Evolutionary conservation across 2,113 vertebrate genomes (phyloP).

Genomic region (Candoia aspera): DNA sequence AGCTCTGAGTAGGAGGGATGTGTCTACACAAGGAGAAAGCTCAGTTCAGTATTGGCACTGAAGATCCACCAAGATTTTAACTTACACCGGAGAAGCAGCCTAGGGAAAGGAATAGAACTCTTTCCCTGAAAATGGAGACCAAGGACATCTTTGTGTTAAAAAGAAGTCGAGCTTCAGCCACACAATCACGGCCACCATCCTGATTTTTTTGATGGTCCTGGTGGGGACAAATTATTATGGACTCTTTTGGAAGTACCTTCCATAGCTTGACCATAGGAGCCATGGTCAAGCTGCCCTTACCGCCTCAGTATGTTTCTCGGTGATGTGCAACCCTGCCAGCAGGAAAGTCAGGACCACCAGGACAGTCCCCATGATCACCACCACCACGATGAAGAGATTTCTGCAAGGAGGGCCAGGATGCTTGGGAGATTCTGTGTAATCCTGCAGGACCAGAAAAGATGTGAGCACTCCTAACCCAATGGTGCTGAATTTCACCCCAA

Average conservation of each 20-base stretch:
- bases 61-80: not conserved
- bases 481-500: not conserved
- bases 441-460: slow-evolving; percentile 41
- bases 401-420: slow-evolving; percentile 50
- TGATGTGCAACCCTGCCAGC: slow-evolving; percentile 62
- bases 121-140: too few species aligned
- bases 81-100: too few species aligned
- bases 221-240: not conserved
- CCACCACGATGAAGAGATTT: slow-evolving; percentile 39
- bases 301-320: slow-evolving; percentile 61
- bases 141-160: not conserved
- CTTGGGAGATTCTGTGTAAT: slow-evolving; percentile 53
- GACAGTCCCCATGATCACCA: slow-evolving; percentile 44
- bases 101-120: not conserved
- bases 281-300: slow-evolving; percentile 28
- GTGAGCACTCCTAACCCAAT: not conserved
- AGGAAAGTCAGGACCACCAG: slow-evolving; percentile 54
- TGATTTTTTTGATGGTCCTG: not conserved
- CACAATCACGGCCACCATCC: not conserved
- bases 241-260: not conserved
- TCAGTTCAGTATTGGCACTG: not conserved
- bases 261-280: not conserved
- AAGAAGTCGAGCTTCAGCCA: not conserved
- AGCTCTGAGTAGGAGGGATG: not conserved
- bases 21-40: not conserved